phyloP scores from a whole-genome alignment of 2,888 invertebrate genomes.

The Andrena chrysosceles region DNA sequence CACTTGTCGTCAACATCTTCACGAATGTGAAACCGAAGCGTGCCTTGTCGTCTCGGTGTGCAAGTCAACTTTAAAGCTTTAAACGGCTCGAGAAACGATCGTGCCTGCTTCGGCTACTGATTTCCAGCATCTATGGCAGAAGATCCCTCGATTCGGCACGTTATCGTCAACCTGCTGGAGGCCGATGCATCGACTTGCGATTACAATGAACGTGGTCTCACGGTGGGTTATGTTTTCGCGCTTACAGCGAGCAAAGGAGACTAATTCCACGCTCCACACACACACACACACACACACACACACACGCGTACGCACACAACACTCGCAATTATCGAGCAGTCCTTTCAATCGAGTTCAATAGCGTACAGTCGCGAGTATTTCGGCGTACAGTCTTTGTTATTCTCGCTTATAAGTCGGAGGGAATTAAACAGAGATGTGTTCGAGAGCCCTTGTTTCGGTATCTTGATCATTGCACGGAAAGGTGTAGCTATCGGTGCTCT shows the following conservation, averaged over 20 bases:
- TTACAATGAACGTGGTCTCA: constrained; percentile 10
- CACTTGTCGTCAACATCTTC: too few species aligned
- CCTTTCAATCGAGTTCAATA: not conserved
- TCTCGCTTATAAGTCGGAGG: not conserved
- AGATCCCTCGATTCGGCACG: constrained; percentile 22
- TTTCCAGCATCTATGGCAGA: not conserved
- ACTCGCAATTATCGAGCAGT: constrained; percentile 30
- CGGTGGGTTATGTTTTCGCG: constrained; percentile 16
- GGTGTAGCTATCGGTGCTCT: not conserved
- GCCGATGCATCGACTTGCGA: constrained; percentile 14
- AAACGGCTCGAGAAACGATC: not conserved
- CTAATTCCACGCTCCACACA: constrained; percentile 6
- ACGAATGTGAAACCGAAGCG: not conserved
- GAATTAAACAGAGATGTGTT: not conserved
- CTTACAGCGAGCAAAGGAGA: constrained; percentile 33
- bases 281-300: not conserved
- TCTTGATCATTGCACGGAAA: not conserved
- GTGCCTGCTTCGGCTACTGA: constrained; percentile 16
- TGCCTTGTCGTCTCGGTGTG: not conserved
- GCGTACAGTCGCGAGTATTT: constrained; percentile 1
- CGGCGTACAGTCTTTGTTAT: not conserved
- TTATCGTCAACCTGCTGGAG: constrained; percentile 6
- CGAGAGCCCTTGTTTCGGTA: constrained; percentile 3
- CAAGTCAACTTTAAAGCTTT: constrained; percentile 1
- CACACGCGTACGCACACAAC: constrained; percentile 19